Conservation (phyloP, 2,797 vertebrate genomes). For the Monodelphis domestica region DNA sequence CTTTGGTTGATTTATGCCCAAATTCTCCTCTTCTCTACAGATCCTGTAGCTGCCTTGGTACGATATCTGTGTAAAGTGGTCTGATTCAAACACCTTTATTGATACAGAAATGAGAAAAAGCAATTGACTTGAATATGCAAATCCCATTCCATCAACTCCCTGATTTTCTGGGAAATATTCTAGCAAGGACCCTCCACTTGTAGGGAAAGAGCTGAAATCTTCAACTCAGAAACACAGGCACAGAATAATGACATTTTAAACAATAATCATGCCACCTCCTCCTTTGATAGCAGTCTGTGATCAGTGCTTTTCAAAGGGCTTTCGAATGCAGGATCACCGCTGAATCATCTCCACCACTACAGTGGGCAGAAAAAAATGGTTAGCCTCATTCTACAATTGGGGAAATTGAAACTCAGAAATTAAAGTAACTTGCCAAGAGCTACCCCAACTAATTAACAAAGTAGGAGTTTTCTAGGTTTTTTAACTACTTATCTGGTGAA, state of each 20-base stretch:
- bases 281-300: not conserved
- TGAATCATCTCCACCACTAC: not conserved
- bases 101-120: not conserved
- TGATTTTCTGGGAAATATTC: not conserved
- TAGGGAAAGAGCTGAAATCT: not conserved
- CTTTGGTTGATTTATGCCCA: slow-evolving; percentile 21
- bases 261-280: not conserved
- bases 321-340: not conserved
- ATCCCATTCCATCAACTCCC: not conserved
- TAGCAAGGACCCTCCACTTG: not conserved
- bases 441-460: too few relatives aligned
- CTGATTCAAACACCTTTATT: not conserved
- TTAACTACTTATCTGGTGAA: not conserved
- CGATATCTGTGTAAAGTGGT: not conserved
- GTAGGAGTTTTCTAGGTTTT: not conserved
- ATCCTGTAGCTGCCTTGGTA: slow-evolving; percentile 10
- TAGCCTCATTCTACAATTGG: not conserved
- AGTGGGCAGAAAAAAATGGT: not conserved
- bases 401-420: not conserved
- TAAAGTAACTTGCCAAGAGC: not conserved
- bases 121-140: not conserved
- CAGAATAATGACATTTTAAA: not conserved
- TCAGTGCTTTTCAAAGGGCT: not conserved
- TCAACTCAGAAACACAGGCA: not conserved
- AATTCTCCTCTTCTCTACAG: not conserved